Evolutionary conservation across 2,888 invertebrate genomes (phyloP).

Genomic region (Amorpha juglandis): DNA sequence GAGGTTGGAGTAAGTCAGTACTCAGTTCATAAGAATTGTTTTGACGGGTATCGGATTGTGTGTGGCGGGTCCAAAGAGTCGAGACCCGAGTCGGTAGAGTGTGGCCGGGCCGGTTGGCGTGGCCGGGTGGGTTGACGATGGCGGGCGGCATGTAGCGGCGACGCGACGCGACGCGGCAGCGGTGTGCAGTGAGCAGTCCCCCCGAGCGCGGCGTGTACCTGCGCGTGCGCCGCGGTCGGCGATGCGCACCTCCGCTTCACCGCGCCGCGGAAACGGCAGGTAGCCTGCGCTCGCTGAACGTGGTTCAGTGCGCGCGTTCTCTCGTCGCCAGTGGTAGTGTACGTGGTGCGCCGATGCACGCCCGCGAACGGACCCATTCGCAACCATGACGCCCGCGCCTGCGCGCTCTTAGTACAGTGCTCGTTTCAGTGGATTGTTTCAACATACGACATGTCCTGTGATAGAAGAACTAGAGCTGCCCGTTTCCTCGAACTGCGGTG

Average conservation of each 20-base stretch:
- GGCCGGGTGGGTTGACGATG: constrained; percentile 2
- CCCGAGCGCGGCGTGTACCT: constrained; percentile 59
- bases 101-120: no score
- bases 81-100: constrained; percentile 48
- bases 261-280: constrained; percentile 76
- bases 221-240: constrained; percentile 79
- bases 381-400: constrained; percentile 72
- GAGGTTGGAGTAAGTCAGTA: neutral
- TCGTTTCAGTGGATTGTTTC: constrained; percentile 66
- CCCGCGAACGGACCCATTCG: constrained; percentile 50
- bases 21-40: constrained; percentile 41
- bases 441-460: constrained; percentile 80
- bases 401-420: constrained; percentile 74
- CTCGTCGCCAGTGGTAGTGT: constrained; percentile 82
- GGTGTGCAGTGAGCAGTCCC: constrained; percentile 39
- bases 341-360: constrained; percentile 73
- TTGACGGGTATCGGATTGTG: constrained; percentile 47
- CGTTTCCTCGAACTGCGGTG: constrained; percentile 83
- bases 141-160: constrained; percentile 5
- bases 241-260: constrained; percentile 80
- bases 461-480: constrained; percentile 80
- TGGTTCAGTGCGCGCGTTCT: constrained; percentile 81
- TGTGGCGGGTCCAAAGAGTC: constrained; percentile 38
- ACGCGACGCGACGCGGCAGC: neutral
- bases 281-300: constrained; percentile 67